Percentiles rank a stretch among this genome's conserved stretches.
These are phyloP conservation scores for Serranus cabrilla DNA, from an alignment of 2,797 vertebrate species.

Conservation along the genomic window DNA sequence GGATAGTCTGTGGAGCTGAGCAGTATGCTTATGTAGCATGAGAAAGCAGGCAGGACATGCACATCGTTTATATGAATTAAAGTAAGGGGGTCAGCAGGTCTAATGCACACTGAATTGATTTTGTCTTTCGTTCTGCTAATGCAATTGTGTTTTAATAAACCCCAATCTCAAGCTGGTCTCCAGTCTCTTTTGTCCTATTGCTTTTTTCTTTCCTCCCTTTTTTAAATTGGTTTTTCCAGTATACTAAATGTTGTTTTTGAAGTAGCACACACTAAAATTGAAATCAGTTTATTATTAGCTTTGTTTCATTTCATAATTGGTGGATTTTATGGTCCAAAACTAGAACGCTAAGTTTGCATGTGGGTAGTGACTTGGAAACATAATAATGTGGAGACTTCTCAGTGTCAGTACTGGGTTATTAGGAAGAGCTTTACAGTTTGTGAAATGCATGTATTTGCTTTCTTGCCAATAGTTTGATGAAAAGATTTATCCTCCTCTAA, in stretches of 20 bases:
- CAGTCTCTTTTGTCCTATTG: constrained; percentile 18
- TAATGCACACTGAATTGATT: constrained; percentile 65
- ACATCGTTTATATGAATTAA: constrained; percentile 67
- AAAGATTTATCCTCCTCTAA: neutral
- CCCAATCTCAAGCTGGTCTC: constrained; percentile 38
- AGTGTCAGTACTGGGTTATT: constrained; percentile 1
- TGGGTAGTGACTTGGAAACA: constrained; percentile 10
- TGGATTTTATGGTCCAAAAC: constrained; percentile 9
- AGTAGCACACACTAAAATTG: constrained; percentile 4
- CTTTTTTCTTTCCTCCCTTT: constrained; percentile 7
- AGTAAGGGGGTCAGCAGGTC: constrained; percentile 50
- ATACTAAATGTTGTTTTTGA: constrained; percentile 28
- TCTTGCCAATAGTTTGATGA: neutral
- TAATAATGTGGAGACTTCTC: constrained; percentile 10
- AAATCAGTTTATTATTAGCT: constrained; percentile 33
- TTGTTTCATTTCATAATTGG: constrained; percentile 30
- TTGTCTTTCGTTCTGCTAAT: constrained; percentile 59
- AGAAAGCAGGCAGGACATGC: constrained; percentile 48
- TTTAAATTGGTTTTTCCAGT: constrained; percentile 37
- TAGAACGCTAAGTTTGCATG: neutral
- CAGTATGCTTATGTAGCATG: constrained; percentile 40
- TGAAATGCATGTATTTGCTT: neutral
- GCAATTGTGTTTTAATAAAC: constrained; percentile 73
- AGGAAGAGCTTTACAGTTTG: too few relatives aligned
- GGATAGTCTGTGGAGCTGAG: constrained; percentile 26